These are phyloP conservation scores for Actinemys pallida DNA, from an alignment of 2,113 vertebrate species.

Conservation along the genomic window DNA sequence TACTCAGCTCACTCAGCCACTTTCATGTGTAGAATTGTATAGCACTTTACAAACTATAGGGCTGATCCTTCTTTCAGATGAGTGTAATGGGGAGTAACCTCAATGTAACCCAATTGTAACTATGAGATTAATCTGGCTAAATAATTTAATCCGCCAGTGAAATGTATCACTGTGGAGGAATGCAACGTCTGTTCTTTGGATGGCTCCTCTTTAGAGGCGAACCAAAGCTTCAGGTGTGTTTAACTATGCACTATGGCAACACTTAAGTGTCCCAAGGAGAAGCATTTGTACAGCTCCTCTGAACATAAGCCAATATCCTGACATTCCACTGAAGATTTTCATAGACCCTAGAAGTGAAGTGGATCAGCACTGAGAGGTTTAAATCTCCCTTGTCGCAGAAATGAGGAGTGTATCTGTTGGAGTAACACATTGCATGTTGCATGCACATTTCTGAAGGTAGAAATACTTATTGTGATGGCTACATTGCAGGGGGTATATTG, in stretches of 20 bases:
- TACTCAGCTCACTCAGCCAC: background rate
- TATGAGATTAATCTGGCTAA: accelerated
- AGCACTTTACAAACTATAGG: background rate
- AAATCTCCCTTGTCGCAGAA: background rate
- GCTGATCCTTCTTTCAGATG: background rate
- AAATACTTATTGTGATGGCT: accelerated
- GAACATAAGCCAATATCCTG: conserved; percentile 48
- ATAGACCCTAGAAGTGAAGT: background rate
- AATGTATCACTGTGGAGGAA: background rate
- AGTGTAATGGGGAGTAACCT: accelerated
- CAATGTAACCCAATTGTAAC: accelerated
- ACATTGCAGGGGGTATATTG: accelerated
- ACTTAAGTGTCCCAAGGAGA: background rate
- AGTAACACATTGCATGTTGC: background rate
- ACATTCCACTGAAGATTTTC: background rate
- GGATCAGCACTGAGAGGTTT: background rate
- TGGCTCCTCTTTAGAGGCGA: background rate
- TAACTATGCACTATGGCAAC: conserved; percentile 42
- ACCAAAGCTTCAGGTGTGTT: conserved; percentile 28
- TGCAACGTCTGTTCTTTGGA: background rate
- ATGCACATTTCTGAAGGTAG: background rate
- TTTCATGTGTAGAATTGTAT: background rate
- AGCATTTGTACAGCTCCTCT: conserved; percentile 28
- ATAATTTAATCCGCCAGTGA: background rate
- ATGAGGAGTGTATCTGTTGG: accelerated